Percentiles rank a stretch among this genome's conserved stretches.
phyloP scores from a whole-genome alignment of 2,797 vertebrate species.

The Sebastes minor region DNA sequence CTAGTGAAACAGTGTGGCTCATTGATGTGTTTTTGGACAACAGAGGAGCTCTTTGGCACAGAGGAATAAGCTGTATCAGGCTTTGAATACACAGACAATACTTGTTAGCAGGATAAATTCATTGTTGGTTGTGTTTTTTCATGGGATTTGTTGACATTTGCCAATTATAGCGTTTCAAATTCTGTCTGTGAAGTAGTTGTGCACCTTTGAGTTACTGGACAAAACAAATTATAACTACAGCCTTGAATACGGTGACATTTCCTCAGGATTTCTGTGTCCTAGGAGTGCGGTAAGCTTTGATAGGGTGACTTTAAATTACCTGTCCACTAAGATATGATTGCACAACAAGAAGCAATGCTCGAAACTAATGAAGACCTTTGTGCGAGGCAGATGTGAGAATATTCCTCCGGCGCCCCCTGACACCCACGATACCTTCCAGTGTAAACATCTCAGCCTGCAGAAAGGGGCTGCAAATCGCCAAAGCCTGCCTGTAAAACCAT shows the following conservation, averaged over 20 bases:
- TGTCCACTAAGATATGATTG: conserved; percentile 43
- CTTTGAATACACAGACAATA: not conserved
- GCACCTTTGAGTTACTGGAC: not conserved
- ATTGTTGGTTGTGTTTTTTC: not conserved
- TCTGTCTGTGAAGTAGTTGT: not conserved
- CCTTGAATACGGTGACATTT: conserved; percentile 5
- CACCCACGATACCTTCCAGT: conserved; percentile 50
- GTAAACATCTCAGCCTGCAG: conserved; percentile 61
- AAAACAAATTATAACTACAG: conserved; percentile 25
- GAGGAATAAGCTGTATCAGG: not conserved
- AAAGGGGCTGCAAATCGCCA: conserved; percentile 62
- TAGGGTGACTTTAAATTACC: conserved; percentile 56
- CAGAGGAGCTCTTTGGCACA: not conserved
- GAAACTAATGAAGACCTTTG: conserved; percentile 69
- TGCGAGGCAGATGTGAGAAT: conserved; percentile 57
- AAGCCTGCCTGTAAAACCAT: conserved; percentile 68
- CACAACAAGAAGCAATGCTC: conserved; percentile 31
- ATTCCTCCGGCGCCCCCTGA: conserved; percentile 46
- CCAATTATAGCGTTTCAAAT: conserved; percentile 3
- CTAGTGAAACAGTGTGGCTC: not conserved
- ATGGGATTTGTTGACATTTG: conserved; percentile 12
- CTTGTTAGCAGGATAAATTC: not conserved
- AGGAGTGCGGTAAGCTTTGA: conserved; percentile 16
- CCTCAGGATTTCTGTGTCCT: conserved; percentile 11
- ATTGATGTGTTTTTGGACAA: conserved; percentile 6